A percentile compares a stretch with the other conserved stretches of the same genome.
Conservation (phyloP, 1,140 invertebrate species). For the Sinonovacula constricta region DNA sequence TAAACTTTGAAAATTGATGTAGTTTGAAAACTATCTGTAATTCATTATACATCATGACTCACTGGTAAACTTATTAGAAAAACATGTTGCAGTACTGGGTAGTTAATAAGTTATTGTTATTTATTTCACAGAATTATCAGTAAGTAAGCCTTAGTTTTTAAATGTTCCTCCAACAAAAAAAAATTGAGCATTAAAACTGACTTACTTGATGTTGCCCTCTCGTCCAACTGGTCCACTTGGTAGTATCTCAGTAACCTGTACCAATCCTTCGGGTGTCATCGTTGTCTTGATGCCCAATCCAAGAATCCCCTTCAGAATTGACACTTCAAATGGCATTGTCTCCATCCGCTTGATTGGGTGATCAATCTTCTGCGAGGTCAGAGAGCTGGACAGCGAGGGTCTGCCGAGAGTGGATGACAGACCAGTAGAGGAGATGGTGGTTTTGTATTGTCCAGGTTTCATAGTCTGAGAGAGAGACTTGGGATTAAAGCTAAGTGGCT, state of each 20-base stretch:
- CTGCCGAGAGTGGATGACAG: background rate
- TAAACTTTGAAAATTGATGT: no score
- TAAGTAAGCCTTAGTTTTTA: no score
- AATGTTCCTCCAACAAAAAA: background rate
- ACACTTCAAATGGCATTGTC: constrained; percentile 68
- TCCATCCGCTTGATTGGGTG: constrained; percentile 54
- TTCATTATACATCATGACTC: no score
- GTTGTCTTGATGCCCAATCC: constrained; percentile 70
- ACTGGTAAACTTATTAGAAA: no score
- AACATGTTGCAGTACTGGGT: no score
- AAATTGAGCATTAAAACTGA: background rate
- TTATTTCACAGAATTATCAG: no score
- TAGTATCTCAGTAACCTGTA: constrained; percentile 66
- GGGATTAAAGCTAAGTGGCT: constrained; percentile 48
- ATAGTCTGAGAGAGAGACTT: constrained; percentile 45
- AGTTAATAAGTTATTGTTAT: no score
- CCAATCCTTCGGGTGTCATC: constrained; percentile 60
- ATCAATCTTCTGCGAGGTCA: constrained; percentile 32
- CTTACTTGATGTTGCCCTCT: constrained; percentile 70
- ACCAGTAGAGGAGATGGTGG: constrained; percentile 17
- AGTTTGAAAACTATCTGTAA: no score
- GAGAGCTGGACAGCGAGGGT: background rate
- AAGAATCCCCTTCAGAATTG: constrained; percentile 69
- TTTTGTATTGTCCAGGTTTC: constrained; percentile 47
- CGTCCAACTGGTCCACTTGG: constrained; percentile 67